Percentiles rank a stretch among this genome's conserved stretches.
phyloP scores from a whole-genome alignment of 1,140 invertebrate species.

The Drosophila pectinifera region DNA sequence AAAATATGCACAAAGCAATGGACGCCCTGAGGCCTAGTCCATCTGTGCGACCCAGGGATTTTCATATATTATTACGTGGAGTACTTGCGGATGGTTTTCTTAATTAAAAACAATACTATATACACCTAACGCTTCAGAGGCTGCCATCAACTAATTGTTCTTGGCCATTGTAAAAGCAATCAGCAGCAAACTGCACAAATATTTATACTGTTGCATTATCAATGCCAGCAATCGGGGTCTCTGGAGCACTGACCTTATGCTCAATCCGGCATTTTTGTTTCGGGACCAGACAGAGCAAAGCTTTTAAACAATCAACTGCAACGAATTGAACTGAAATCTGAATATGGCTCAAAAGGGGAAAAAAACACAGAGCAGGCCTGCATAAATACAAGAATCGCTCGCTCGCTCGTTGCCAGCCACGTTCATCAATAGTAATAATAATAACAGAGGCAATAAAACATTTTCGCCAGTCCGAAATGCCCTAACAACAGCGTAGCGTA shows the following conservation, averaged over 20 bases:
- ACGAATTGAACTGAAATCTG: slow-evolving; percentile 26
- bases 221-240: slow-evolving; percentile 45
- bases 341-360: slow-evolving; percentile 5
- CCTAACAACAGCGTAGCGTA: slow-evolving; percentile 51
- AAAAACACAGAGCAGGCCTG: neutral
- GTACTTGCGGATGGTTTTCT: neutral
- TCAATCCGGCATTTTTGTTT: slow-evolving; percentile 10
- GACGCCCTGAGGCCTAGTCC: slow-evolving; percentile 35
- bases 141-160: slow-evolving; percentile 26
- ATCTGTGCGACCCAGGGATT: slow-evolving; percentile 19
- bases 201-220: slow-evolving; percentile 37
- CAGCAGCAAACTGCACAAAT: slow-evolving; percentile 29
- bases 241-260: slow-evolving; percentile 45
- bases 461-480: slow-evolving; percentile 40
- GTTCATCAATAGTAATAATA: slow-evolving; percentile 72
- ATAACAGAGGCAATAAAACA: slow-evolving; percentile 61
- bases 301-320: slow-evolving; percentile 61
- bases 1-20: slow-evolving; percentile 52
- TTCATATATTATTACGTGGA: slow-evolving; percentile 26
- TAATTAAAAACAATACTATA: slow-evolving; percentile 37
- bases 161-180: slow-evolving; percentile 35
- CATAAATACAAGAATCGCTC: slow-evolving; percentile 22
- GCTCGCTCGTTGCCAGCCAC: slow-evolving; percentile 26
- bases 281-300: slow-evolving; percentile 32
- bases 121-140: neutral